phyloP scores from a whole-genome alignment of 1,140 invertebrate genomes.

The Heterodera carotae region DNA sequence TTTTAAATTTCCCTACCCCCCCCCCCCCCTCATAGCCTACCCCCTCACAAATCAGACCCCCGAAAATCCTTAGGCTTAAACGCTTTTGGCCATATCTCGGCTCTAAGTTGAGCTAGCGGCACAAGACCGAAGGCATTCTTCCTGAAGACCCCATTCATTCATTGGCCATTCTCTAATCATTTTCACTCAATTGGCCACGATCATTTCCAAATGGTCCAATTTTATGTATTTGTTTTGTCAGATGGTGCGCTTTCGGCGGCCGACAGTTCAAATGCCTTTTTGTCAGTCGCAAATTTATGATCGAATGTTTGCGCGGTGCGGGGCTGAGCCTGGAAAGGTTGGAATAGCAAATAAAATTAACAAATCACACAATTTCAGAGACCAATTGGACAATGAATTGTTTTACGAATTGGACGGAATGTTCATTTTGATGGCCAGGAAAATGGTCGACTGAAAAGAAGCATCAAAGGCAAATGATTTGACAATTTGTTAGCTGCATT shows the following conservation, averaged over 20 bases:
- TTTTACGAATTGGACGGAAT: conserved; percentile 31
- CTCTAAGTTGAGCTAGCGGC: too few species aligned
- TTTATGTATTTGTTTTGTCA: too few species aligned
- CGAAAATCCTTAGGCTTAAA: too few species aligned
- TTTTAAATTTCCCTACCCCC: too few species aligned
- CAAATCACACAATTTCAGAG: neutral
- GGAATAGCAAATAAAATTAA: neutral
- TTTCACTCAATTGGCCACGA: too few species aligned
- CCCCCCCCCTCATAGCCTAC: too few species aligned
- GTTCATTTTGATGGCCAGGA: conserved; percentile 24
- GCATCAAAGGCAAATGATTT: neutral
- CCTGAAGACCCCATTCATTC: too few species aligned
- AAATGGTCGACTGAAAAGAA: neutral
- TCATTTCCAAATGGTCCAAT: too few species aligned
- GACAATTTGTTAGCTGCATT: neutral
- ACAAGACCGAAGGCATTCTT: too few species aligned
- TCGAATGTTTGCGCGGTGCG: conserved; percentile 44
- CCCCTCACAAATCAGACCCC: too few species aligned
- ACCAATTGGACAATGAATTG: conserved; percentile 20
- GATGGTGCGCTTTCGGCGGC: conserved; percentile 60
- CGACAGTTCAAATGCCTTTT: conserved; percentile 61
- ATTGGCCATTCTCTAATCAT: neutral
- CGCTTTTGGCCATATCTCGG: too few species aligned
- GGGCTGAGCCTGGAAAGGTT: neutral
- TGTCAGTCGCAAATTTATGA: conserved; percentile 57